Evolutionary conservation across 2,888 invertebrate genomes (phyloP).

Genomic region (Xylota segnis): DNA sequence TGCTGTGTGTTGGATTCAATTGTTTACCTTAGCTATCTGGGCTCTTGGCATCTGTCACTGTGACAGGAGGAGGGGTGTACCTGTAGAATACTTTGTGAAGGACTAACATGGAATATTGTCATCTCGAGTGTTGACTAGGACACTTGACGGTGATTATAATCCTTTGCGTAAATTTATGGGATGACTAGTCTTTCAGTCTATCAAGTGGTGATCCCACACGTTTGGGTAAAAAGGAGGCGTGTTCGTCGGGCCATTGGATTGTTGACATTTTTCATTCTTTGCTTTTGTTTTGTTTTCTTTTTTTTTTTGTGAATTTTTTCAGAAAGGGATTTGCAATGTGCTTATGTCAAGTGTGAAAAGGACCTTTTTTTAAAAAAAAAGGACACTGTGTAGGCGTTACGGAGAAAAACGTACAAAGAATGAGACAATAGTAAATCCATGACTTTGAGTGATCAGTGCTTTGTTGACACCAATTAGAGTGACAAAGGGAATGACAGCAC

Average conservation of each 20-base stretch:
- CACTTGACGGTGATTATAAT: constrained; percentile 69
- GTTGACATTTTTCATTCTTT: constrained; percentile 44
- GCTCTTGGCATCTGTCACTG: constrained; percentile 49
- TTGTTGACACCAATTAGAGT: background rate
- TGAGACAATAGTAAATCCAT: background rate
- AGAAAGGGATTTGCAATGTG: constrained; percentile 30
- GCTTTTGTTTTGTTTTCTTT: constrained; percentile 1
- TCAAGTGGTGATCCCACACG: constrained; percentile 57
- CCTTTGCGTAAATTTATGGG: constrained; percentile 64
- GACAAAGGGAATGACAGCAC: background rate
- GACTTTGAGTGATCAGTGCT: constrained; percentile 13
- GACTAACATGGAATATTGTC: constrained; percentile 74
- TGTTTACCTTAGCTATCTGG: constrained; percentile 31
- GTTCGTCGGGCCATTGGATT: constrained; percentile 30
- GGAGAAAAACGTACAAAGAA: constrained; percentile 22
- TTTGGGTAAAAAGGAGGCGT: constrained; percentile 24
- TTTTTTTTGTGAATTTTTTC: background rate
- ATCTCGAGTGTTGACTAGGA: constrained; percentile 67
- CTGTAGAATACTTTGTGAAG: constrained; percentile 38
- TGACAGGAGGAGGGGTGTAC: constrained; percentile 44
- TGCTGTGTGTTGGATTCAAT: constrained; percentile 23
- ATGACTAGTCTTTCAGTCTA: constrained; percentile 16
- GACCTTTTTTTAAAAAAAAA: constrained; percentile 27
- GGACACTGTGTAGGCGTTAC: constrained; percentile 32
- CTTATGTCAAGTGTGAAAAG: constrained; percentile 37